These are phyloP conservation scores for Strigamia transsilvanica DNA, from an alignment of 2,888 invertebrate genomes.

Conservation along the genomic window DNA sequence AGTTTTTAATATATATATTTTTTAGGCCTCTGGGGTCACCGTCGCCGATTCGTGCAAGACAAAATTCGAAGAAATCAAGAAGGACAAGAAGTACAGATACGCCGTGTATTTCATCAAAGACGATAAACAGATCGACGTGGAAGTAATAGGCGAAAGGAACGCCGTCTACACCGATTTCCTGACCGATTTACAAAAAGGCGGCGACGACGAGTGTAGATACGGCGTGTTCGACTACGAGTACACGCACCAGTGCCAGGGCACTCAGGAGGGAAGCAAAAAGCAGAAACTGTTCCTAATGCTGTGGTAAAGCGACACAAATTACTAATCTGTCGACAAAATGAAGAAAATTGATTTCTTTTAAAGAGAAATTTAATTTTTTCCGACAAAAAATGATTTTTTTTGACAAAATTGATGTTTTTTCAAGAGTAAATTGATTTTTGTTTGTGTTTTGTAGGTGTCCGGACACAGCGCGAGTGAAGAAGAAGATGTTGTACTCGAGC, in stretches of 20 bases:
- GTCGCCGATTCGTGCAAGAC: constrained; percentile 95
- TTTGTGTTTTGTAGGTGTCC: constrained; percentile 81
- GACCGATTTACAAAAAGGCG: constrained; percentile 89
- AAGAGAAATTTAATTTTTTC: background rate
- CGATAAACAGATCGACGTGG: constrained; percentile 95
- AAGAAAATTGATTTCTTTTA: too few species aligned
- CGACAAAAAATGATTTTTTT: too few species aligned
- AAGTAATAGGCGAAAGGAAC: constrained; percentile 85
- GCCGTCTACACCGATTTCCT: constrained; percentile 94
- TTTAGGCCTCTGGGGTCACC: constrained; percentile 92
- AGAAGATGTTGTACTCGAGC: constrained; percentile 85
- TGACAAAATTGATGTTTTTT: background rate
- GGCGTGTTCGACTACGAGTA: constrained; percentile 98
- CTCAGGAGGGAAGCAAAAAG: constrained; percentile 88
- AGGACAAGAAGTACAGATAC: constrained; percentile 96
- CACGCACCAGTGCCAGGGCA: constrained; percentile 96
- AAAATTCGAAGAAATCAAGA: constrained; percentile 96
- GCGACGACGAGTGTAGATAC: constrained; percentile 96
- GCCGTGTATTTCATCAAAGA: constrained; percentile 96
- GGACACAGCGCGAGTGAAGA: constrained; percentile 91
- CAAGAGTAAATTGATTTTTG: background rate
- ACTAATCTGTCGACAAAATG: too few species aligned
- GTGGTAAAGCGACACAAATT: constrained; percentile 69
- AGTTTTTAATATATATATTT: too few species aligned
- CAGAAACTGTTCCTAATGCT: constrained; percentile 97